Percentiles rank a stretch among this genome's conserved stretches.
Evolutionary conservation across 2,113 vertebrate species (phyloP).

Genomic region (Castor canadensis): DNA sequence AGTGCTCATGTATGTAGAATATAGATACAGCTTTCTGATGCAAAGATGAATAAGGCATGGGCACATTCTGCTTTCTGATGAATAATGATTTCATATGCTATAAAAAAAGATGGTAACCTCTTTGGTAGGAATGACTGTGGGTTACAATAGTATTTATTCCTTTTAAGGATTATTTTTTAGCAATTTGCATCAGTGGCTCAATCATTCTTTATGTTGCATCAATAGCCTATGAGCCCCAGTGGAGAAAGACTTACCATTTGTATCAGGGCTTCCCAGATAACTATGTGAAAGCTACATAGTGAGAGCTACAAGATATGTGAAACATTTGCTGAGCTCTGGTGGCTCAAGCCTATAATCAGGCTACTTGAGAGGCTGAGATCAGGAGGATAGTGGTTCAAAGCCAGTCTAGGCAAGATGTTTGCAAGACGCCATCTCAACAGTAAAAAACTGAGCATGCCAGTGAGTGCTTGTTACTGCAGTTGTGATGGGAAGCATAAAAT

Average conservation of each 20-base stretch:
- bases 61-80: slow-evolving; percentile 33
- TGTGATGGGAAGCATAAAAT: too few species aligned
- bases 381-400: too few species aligned
- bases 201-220: background rate
- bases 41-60: background rate
- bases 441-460: too few species aligned
- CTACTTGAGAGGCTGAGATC: too few species aligned
- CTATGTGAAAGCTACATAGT: background rate
- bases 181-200: background rate
- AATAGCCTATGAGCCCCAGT: background rate
- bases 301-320: background rate
- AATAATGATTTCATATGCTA: slow-evolving; percentile 34
- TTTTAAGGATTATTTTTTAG: slow-evolving; percentile 18
- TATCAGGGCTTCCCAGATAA: background rate
- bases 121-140: background rate
- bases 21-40: slow-evolving; percentile 1
- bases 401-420: too few species aligned
- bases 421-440: too few species aligned
- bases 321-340: too few species aligned
- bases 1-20: background rate
- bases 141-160: background rate
- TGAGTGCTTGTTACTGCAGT: too few species aligned
- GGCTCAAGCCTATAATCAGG: too few species aligned
- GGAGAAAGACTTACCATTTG: background rate
- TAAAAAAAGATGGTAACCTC: slow-evolving; percentile 18